Percentiles rank a stretch among this genome's conserved stretches.
Evolutionary conservation across 1,140 invertebrate species (phyloP).

Genomic region (Campoletis sonorensis): DNA sequence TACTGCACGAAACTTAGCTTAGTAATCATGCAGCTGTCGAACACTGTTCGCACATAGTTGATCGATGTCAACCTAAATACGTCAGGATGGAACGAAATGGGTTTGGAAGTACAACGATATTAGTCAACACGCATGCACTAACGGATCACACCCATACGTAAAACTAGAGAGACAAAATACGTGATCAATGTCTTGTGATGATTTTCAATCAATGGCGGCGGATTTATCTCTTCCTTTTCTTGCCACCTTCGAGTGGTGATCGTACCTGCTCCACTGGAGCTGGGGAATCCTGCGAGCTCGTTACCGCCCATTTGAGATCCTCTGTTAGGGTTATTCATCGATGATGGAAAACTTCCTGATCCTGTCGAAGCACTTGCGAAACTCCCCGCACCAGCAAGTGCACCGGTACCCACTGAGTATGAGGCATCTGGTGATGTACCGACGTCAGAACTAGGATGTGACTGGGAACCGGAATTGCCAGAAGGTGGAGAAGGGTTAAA

Average conservation of each 20-base stretch:
- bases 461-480: conserved; percentile 9
- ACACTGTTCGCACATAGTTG: background rate
- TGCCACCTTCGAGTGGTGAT: conserved; percentile 24
- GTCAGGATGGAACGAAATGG: background rate
- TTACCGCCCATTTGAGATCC: conserved; percentile 44
- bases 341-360: conserved; percentile 33
- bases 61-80: background rate
- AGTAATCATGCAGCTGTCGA: background rate
- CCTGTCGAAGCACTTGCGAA: conserved; percentile 39
- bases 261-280: conserved; percentile 45
- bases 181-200: conserved; percentile 25
- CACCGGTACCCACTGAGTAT: background rate
- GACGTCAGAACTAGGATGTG: conserved; percentile 18
- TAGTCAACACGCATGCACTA: conserved; percentile 41
- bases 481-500: background rate
- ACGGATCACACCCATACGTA: background rate
- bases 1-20: background rate
- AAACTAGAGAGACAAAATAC: background rate
- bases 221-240: background rate
- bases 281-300: conserved; percentile 44
- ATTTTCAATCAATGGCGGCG: conserved; percentile 30
- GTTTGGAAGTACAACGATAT: conserved; percentile 11
- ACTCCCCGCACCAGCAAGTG: conserved; percentile 41
- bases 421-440: background rate
- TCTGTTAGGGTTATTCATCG: conserved; percentile 16